Base-by-base conservation (phyloP, 1,140 invertebrate genomes). In the Galleria mellonella region DNA sequence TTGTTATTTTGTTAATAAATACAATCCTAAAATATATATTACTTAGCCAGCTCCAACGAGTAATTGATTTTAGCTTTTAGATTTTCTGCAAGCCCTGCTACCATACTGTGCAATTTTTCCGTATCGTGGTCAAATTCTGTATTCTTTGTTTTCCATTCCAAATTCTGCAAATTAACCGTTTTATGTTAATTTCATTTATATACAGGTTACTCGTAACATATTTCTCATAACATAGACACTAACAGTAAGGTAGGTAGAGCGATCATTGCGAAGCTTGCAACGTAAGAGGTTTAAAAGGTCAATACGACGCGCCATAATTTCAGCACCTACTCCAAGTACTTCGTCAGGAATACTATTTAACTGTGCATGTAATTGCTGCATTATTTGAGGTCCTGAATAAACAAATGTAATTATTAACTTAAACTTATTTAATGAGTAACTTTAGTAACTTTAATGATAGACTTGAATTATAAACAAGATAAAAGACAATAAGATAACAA, bases 91-190 rank as follows among this genome's bases (percentile, higher is more conserved):
- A 51, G 54, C 4, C 55, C 66, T 1, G 57, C 62, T 0, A 81
- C 59, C 52, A 78, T 55, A 56, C 60, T 60, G 35, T 76, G 66
- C 15, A 84, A 35, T 30, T 62, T 48, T 38, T 76, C 74, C 1
- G 77, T 74, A 61, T 82, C 75, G 1, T 63, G 31, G 41, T 84
- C 81, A 42, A 76, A 72, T 43, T 82, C 77, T 0, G 50, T 6
- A 41, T 75, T 82, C 43, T 73, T 84, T 8, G 63, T 45, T 58
- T 78, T 81, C 77, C 17, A 23, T 23, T 23, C 17, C 17, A 23
- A 23, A 23, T 23, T 23, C 17, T 23, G 17, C 6, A 23, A 23
- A 23, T 23, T 3, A 23, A n/a, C n/a, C n/a, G n/a, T n/a, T n/a
- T n/a, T n/a, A n/a, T n/a, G n/a, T n/a, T n/a, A n/a, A n/a, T n/a